Evolutionary conservation across 2,888 invertebrate species (phyloP).

Genomic region (Orthosia gothica): DNA sequence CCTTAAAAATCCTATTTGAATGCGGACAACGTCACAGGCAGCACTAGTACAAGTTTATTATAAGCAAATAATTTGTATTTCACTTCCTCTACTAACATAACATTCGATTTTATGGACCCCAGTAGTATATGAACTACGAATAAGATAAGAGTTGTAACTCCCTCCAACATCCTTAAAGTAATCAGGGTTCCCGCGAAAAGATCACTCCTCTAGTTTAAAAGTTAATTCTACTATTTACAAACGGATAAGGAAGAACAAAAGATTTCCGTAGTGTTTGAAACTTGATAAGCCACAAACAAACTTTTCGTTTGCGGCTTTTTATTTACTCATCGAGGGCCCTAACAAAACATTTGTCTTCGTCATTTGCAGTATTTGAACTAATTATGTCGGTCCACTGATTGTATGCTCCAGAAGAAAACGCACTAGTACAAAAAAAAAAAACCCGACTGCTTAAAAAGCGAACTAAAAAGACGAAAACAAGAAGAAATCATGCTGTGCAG

Average conservation of each 20-base stretch:
- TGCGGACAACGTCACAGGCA: conserved; percentile 53
- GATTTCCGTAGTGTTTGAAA: conserved; percentile 43
- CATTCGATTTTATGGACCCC: conserved; percentile 60
- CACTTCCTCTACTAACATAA: conserved; percentile 40
- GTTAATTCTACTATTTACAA: conserved; percentile 62
- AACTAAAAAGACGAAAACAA: too few species aligned
- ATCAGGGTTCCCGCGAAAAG: conserved; percentile 68
- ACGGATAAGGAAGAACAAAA: conserved; percentile 53
- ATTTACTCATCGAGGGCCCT: conserved; percentile 24
- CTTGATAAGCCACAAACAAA: conserved; percentile 49
- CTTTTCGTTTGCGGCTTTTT: conserved; percentile 40
- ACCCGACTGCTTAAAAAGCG: too few species aligned
- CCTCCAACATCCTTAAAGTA: conserved; percentile 66
- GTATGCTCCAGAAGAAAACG: conserved; percentile 11
- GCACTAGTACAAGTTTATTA: conserved; percentile 58
- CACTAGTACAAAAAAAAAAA: conserved; percentile 15
- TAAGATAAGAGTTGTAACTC: conserved; percentile 58
- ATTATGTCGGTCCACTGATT: conserved; percentile 29
- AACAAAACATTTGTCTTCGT: conserved; percentile 33
- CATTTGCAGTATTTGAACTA: conserved; percentile 23
- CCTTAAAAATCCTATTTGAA: conserved; percentile 63
- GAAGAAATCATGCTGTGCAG: too few species aligned
- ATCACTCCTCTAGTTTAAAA: conserved; percentile 65
- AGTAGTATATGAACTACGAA: conserved; percentile 51
- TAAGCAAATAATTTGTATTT: conserved; percentile 63